Evolutionary conservation across 2,888 invertebrate species (phyloP), one percentile per base, ranked within the genome.

Genomic region (Zhuqinia jingwanae): DNA sequence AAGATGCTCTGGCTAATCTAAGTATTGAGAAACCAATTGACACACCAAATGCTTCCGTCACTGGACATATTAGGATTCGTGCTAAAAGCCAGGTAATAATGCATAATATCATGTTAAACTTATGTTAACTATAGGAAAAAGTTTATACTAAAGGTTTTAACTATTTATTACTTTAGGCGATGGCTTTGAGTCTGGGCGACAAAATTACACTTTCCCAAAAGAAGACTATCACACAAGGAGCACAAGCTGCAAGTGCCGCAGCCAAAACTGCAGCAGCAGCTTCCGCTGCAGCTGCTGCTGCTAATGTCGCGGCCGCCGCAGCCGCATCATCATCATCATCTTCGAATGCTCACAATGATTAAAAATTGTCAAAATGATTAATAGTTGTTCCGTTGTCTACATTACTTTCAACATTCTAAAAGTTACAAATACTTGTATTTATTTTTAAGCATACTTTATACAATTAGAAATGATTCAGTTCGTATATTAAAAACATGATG

Each of bases 141-240:
- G n/a, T n/a, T n/a, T n/a, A n/a, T n/a, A n/a, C n/a, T n/a, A n/a
- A n/a, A n/a, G n/a, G n/a, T n/a, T n/a, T n/a, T n/a, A n/a, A n/a
- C n/a, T n/a, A n/a, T n/a, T n/a, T n/a, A n/a, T n/a, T n/a, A n/a
- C 83, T 87, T 53, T 86, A 97, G 97, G 99, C 99, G 88, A 99
- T 99, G 99, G 99, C 99, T 3, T 94, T 99, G 22, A 98, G 98
- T 92, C 94, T 99, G 91, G 99, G 99, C 58, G 99, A 99, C 93
- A 99, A 99, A 93, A 98, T 99, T 92, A 99, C 98, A 93, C 95
- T 96, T 93, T 96, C 97, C 91, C 97, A 98, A 92, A 98, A 97
- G 92, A 93, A 94, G 11, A 87, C 87, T 50, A 79, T 82, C 30
- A 85, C 85, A 0, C 25, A 20, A 15, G 42, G 76, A 30, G 79